Evolutionary conservation across 23 tunicate species (phyloP), one percentile per base, ranked within the genome.

Genomic region (Oikopleura vanhoeffeni): DNA sequence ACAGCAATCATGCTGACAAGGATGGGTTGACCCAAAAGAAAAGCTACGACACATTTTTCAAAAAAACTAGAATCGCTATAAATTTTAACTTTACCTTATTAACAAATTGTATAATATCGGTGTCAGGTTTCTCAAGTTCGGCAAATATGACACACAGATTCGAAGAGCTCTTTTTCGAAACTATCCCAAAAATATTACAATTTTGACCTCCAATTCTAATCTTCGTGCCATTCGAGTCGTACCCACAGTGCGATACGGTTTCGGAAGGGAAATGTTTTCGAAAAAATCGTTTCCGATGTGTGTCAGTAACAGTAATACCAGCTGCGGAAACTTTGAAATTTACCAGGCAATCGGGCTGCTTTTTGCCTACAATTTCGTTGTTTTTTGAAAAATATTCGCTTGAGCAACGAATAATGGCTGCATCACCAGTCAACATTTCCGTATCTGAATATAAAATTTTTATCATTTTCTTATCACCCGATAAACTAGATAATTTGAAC

Each of bases 21-120:
- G n/a, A n/a, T n/a, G n/a, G n/a, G n/a, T n/a, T n/a, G n/a, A n/a
- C n/a, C n/a, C n/a, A n/a, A n/a, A n/a, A n/a, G n/a, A n/a, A n/a
- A n/a, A n/a, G n/a, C n/a, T n/a, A n/a, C n/a, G n/a, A n/a, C n/a
- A n/a, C n/a, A n/a, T n/a, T n/a, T n/a, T n/a, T n/a, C n/a, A n/a
- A n/a, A n/a, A n/a, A n/a, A n/a, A n/a, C n/a, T n/a, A n/a, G n/a
- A n/a, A n/a, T n/a, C n/a, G n/a, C n/a, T n/a, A n/a, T n/a, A n/a
- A n/a, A n/a, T n/a, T n/a, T n/a, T n/a, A n/a, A n/a, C n/a, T n/a
- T 2, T 71, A 71, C 79, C 79, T 71, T 71, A 71, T 71, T 71
- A 30, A 71, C 35, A 30, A 18, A 13, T 71, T 71, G 34, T 18
- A 71, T 71, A 32, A 71, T 71, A 18, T 18, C 79, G 3, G 34